A percentile compares a stretch with the other conserved stretches of the same genome.
Evolutionary conservation across 2,888 invertebrate species (phyloP).

Genomic region (Lordiphosa fenestrarum): DNA sequence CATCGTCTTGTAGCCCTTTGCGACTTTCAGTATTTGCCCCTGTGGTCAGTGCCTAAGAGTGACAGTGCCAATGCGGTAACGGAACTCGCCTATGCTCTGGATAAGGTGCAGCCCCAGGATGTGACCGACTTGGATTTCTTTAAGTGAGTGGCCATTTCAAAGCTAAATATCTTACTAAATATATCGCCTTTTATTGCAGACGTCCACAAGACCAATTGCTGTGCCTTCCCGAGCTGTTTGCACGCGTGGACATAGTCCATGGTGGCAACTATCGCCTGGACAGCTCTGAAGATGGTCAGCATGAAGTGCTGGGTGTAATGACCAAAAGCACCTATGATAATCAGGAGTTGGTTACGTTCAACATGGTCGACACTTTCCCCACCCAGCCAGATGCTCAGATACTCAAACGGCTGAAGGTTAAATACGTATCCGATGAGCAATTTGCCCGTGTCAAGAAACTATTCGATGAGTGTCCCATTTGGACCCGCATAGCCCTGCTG

Average conservation of each 20-base stretch:
- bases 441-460: constrained; percentile 82
- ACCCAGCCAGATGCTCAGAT: constrained; percentile 83
- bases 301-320: constrained; percentile 81
- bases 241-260: constrained; percentile 86
- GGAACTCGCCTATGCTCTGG: constrained; percentile 82
- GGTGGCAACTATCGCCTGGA: constrained; percentile 75
- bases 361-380: constrained; percentile 84
- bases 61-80: constrained; percentile 38
- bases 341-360: constrained; percentile 84
- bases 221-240: constrained; percentile 89
- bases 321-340: constrained; percentile 83
- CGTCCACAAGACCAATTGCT: constrained; percentile 82
- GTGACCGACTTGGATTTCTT: constrained; percentile 83
- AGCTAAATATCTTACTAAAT: no score
- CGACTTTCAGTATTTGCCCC: constrained; percentile 95
- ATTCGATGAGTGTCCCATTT: constrained; percentile 93
- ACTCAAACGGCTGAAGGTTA: constrained; percentile 82
- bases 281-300: constrained; percentile 79
- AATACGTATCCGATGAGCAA: constrained; percentile 80
- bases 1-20: constrained; percentile 84
- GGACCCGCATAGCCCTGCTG: constrained; percentile 90
- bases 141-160: constrained; percentile 42
- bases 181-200: constrained; percentile 26
- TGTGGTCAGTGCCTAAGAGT: constrained; percentile 80
- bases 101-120: constrained; percentile 83